Base-by-base conservation (phyloP, 2,797 vertebrate species). In the Aulostomus chinensis region DNA sequence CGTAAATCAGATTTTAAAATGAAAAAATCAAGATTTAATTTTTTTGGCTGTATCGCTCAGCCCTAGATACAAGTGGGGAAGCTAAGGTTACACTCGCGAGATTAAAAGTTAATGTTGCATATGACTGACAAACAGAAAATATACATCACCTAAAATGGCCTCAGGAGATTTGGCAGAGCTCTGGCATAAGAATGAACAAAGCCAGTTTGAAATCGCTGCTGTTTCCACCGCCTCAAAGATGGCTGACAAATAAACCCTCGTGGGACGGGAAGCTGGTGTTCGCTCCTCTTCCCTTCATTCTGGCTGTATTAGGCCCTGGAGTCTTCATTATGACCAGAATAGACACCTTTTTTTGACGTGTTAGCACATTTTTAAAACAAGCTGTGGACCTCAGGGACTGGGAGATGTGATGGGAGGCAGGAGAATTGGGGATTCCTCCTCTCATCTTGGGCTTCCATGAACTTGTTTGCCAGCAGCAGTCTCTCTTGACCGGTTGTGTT, bases 281-380 rank as follows among this genome's bases (percentile, higher is more conserved):
- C 47, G 22, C 58, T 58, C 30, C 26, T 78, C 57, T 37, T 53
- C 39, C 81, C 38, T 70, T 73, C 84, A 72, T 78, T 58, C 68
- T 79, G 29, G 18, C 81, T 72, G 42, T 4, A 31, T 51, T 16
- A 25, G 78, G 77, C 88, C 86, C 85, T 12, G 28, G 86, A 88
- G 90, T 91, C 88, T 90, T 88, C 86, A 88, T 90, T 88, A 89
- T 77, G 78, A 87, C 84, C 83, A 88, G 87, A 89, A 91, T 81
- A 86, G 83, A 85, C 83, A 74, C 80, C 80, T 83, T 83, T 84
- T 81, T 89, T 86, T 80, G 78, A 75, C 61, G 43, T 60, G 78
- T 86, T 87, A 81, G 86, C 83, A 85, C 83, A 88, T 89, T 88
- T 79, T 85, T 67, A 80, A 86, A 86, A 81, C 81, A 80, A 87